Evolutionary conservation across 2,113 vertebrate genomes (phyloP).

Genomic region (Platysternon megacephalum): DNA sequence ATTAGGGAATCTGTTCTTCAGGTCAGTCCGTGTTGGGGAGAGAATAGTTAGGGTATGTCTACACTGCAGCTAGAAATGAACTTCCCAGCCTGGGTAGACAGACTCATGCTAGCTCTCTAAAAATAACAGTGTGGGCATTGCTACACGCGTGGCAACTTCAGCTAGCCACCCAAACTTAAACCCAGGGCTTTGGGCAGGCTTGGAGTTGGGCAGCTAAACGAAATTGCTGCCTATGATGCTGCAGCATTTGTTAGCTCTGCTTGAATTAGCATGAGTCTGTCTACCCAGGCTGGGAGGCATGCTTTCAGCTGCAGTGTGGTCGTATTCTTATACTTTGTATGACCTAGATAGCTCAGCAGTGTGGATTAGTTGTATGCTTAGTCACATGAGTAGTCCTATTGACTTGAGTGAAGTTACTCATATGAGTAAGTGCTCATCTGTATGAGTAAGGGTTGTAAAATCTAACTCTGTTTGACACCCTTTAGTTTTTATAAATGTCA

Average conservation of each 20-base stretch:
- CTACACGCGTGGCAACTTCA: neutral
- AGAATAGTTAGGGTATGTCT: neutral
- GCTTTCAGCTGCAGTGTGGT: neutral
- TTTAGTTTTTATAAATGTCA: neutral
- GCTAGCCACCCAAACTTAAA: neutral
- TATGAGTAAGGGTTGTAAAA: neutral
- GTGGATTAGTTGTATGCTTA: neutral
- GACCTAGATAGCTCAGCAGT: neutral
- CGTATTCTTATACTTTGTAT: neutral
- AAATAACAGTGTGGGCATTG: neutral
- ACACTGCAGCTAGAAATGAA: neutral
- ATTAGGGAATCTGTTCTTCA: neutral
- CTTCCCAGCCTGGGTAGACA: neutral
- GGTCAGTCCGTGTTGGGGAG: neutral
- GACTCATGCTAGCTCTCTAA: neutral
- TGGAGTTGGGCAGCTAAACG: neutral
- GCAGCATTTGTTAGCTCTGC: neutral
- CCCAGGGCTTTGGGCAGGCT: neutral
- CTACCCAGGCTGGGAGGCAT: neutral
- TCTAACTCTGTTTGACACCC: neutral
- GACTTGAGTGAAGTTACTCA: neutral
- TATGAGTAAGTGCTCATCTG: neutral
- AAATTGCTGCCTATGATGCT: neutral
- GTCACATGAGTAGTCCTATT: neutral
- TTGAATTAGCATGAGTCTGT: neutral